Percentiles rank a stretch among this genome's conserved stretches.
phyloP scores from a whole-genome alignment of 23 tunicate genomes.

The Trididemnum clinides region DNA sequence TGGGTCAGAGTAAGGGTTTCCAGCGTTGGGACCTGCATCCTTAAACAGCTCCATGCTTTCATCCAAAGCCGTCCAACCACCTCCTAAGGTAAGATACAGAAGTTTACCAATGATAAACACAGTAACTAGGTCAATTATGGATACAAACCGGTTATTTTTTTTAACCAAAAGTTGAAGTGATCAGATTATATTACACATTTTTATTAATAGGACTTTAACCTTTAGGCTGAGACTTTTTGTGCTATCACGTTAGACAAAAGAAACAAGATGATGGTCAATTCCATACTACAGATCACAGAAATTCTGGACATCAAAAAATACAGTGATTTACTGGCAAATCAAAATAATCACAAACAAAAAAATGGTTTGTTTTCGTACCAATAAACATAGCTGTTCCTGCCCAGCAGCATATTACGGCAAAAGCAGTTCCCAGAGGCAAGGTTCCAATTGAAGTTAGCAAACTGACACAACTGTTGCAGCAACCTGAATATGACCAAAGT shows the following conservation, averaged over 20 bases:
- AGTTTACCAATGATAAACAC: too few relatives aligned
- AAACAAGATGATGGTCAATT: too few relatives aligned
- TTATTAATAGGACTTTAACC: too few relatives aligned
- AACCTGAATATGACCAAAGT: conserved; percentile 43
- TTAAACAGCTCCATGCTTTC: conserved; percentile 47
- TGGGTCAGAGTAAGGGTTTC: conserved; percentile 81
- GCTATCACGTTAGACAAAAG: too few relatives aligned
- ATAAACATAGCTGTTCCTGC: conserved; percentile 80
- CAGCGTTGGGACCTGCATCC: conserved; percentile 60
- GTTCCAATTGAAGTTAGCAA: conserved; percentile 72
- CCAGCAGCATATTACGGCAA: conserved; percentile 50
- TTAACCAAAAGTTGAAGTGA: too few relatives aligned
- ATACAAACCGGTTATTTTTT: too few relatives aligned
- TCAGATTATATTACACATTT: too few relatives aligned
- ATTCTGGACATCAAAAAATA: neutral
- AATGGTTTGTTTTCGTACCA: conserved; percentile 21
- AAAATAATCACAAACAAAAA: neutral
- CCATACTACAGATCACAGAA: neutral
- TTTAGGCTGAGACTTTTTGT: too few relatives aligned
- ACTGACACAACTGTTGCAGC: conserved; percentile 85
- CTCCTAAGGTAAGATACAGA: too few relatives aligned
- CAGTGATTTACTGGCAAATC: neutral
- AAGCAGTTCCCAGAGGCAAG: conserved; percentile 71
- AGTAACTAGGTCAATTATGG: too few relatives aligned
- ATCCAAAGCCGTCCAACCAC: conserved; percentile 75